Evolutionary conservation across 2,888 invertebrate genomes (phyloP), one percentile per base, ranked within the genome.

Genomic region (Cerastoderma edule): DNA sequence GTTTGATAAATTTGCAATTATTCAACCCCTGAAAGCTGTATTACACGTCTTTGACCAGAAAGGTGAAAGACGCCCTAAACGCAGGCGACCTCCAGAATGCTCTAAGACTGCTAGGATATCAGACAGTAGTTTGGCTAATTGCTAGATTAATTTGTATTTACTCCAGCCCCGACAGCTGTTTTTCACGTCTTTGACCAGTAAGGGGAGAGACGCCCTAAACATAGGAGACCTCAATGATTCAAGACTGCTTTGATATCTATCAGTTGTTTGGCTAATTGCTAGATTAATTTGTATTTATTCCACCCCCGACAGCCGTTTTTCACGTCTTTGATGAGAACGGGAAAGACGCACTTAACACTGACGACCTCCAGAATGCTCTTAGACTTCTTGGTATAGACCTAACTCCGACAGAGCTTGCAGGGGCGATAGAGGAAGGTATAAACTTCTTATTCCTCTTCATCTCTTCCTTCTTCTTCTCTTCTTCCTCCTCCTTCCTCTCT

Each of bases 241-340:
- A 39, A 39, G 16, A 39, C 39, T 10, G 16, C 8, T 8, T 39
- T 8, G 16, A 39, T 16, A 39, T 39, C 10, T 10, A 16, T 10
- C 39, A 39, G 39, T 39, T 39, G 16, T 16, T 39, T 39, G n/a
- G 2, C 46, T 46, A 19, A 46, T 19, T 5, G 19, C n/a, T 16
- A 46, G n/a, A 46, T 6, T 57, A n/a, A n/a, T 8, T 28, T 2
- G 6, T 28, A 27, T 67, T 46, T 28, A 39, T 35, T 60, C 32
- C n/a, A n/a, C n/a, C n/a, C n/a, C n/a, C n/a, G n/a, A 35, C 69
- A 75, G 75, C 54, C 16, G 69, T 75, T 10, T 75, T 75, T 28
- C 27, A 32, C 16, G 32, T 27, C 5, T 70, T 66, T 66, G 75
- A 75, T 32, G 24, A 30, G 33, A 53, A 69, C 33, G 66, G 54